Conservation (phyloP, 1,140 invertebrate species). For the Ceratina calcarata region DNA sequence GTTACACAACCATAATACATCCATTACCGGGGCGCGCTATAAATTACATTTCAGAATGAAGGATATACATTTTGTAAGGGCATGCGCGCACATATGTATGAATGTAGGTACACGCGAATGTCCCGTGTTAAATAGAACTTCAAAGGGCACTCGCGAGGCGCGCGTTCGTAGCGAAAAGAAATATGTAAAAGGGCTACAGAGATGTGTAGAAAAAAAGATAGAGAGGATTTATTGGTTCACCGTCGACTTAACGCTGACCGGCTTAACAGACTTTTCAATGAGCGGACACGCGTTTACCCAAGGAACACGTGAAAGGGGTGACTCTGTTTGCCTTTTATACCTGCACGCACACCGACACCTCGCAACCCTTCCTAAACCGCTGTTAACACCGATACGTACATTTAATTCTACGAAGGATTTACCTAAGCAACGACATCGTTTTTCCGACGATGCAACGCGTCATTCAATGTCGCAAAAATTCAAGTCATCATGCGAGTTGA, state of each 20-base stretch:
- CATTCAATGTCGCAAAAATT: background rate
- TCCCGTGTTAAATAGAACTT: slow-evolving; percentile 32
- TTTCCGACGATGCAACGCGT: slow-evolving; percentile 3
- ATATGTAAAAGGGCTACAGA: too few species aligned
- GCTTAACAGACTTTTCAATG: slow-evolving; percentile 30
- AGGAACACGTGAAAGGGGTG: slow-evolving; percentile 3
- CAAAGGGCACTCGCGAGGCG: slow-evolving; percentile 12
- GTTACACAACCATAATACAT: background rate
- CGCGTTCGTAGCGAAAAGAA: background rate
- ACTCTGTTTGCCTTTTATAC: slow-evolving; percentile 31
- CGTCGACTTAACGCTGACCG: slow-evolving; percentile 35
- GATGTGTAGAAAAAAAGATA: background rate
- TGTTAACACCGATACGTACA: slow-evolving; percentile 22
- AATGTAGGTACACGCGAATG: background rate
- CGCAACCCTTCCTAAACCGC: slow-evolving; percentile 41
- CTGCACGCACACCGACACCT: slow-evolving; percentile 21
- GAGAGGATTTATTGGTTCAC: slow-evolving; percentile 29
- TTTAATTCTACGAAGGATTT: background rate
- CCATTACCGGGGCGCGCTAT: background rate
- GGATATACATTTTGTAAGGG: slow-evolving; percentile 6
- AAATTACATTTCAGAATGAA: slow-evolving; percentile 13
- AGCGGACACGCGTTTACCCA: slow-evolving; percentile 32
- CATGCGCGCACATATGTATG: slow-evolving; percentile 11
- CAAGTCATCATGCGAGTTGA: background rate
- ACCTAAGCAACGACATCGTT: slow-evolving; percentile 23